Conservation (phyloP, 2,113 vertebrate genomes). For the Lampris megalopsis region DNA sequence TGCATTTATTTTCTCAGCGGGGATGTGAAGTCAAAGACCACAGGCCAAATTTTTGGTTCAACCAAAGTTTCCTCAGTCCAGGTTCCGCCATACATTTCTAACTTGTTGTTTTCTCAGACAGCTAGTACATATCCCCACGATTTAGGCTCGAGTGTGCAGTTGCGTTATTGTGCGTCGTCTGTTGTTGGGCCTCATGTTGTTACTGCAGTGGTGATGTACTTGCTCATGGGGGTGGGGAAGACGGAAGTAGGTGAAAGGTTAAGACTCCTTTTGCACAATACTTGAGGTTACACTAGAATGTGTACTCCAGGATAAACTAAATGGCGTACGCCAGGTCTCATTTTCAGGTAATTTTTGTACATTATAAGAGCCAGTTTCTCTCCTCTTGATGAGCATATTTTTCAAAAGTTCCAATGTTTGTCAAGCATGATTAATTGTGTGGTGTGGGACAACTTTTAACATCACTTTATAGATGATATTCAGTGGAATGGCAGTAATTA, state of each 20-base stretch:
- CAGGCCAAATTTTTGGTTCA: background rate
- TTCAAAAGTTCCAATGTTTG: background rate
- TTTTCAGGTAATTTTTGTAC: background rate
- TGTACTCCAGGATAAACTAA: background rate
- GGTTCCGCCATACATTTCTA: background rate
- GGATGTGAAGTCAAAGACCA: background rate
- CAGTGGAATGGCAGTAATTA: background rate
- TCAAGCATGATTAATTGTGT: background rate
- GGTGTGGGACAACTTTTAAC: background rate
- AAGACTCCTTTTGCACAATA: constrained; percentile 27
- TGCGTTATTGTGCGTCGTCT: background rate
- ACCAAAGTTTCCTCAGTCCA: background rate
- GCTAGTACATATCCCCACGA: background rate
- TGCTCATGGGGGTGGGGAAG: background rate
- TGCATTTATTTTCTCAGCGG: background rate
- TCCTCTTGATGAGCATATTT: background rate
- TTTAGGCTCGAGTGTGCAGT: background rate
- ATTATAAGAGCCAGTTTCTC: too few relatives aligned
- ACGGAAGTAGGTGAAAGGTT: constrained; percentile 75
- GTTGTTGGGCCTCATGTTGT: background rate
- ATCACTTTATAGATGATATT: background rate
- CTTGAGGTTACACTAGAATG: background rate
- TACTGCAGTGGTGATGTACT: background rate
- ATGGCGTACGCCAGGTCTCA: background rate
- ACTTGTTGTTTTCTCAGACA: background rate